phyloP scores from a whole-genome alignment of 2,113 vertebrate genomes.

The Nipponia nippon region DNA sequence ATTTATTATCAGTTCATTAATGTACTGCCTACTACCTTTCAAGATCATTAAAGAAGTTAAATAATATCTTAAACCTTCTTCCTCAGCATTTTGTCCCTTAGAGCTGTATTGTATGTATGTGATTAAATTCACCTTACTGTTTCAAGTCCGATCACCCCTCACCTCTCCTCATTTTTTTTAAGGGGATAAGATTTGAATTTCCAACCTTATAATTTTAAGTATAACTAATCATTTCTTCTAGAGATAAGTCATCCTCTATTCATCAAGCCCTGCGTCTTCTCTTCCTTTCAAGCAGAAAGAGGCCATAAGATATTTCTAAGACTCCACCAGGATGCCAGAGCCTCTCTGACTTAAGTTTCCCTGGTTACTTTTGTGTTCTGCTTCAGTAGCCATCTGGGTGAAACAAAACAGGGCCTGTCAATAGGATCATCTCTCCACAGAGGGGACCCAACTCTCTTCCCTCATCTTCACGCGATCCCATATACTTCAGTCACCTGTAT shows the following conservation, averaged over 20 bases:
- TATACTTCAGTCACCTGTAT: neutral
- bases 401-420: neutral
- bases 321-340: neutral
- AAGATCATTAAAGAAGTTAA: conserved; percentile 63
- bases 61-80: conserved; percentile 56
- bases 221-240: neutral
- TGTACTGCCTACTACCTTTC: conserved; percentile 60
- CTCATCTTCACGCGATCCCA: neutral
- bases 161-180: conserved; percentile 13
- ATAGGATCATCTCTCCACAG: neutral
- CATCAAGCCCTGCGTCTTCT: neutral
- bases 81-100: conserved; percentile 50
- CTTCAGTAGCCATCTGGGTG: neutral
- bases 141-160: conserved; percentile 28
- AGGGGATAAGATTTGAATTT: neutral
- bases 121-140: conserved; percentile 52
- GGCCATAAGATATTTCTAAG: neutral
- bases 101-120: neutral
- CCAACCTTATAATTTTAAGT: neutral
- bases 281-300: neutral
- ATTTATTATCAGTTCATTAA: conserved; percentile 65
- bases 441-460: neutral
- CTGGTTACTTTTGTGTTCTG: neutral
- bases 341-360: neutral
- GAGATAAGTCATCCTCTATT: neutral